Evolutionary conservation across 2,888 invertebrate species (phyloP).

Genomic region (Sarcophaga subvicina): DNA sequence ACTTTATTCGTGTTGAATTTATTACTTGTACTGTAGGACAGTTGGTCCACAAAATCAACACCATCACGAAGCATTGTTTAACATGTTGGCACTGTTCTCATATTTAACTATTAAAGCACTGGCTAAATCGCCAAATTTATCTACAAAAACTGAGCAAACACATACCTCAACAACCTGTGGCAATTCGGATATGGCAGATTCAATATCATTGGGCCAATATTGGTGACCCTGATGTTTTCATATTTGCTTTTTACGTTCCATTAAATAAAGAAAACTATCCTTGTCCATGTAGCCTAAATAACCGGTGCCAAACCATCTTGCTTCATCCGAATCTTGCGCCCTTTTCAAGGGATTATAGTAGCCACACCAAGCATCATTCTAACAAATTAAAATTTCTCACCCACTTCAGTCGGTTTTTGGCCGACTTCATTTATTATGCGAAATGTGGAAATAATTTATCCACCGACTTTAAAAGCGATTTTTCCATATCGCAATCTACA

Average conservation of each 20-base stretch:
- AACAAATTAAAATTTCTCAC: constrained; percentile 74
- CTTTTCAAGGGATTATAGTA: constrained; percentile 75
- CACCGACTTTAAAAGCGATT: constrained; percentile 67
- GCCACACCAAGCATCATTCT: constrained; percentile 73
- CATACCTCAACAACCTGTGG: constrained; percentile 55
- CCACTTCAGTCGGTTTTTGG: constrained; percentile 70
- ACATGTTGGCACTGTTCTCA: constrained; percentile 73
- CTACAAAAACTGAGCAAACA: constrained; percentile 58
- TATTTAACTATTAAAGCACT: constrained; percentile 76
- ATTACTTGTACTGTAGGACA: constrained; percentile 48
- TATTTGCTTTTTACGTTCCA: constrained; percentile 77
- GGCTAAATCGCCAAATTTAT: constrained; percentile 74
- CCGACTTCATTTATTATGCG: constrained; percentile 75
- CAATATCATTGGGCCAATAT: constrained; percentile 61
- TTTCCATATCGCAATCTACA: constrained; percentile 47
- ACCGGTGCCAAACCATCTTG: constrained; percentile 77
- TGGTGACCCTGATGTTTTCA: constrained; percentile 73
- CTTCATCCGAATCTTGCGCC: constrained; percentile 68
- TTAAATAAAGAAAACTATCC: constrained; percentile 73
- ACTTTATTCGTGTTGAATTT: background rate
- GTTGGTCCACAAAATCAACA: constrained; percentile 40
- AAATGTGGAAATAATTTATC: constrained; percentile 71
- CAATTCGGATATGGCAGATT: constrained; percentile 38
- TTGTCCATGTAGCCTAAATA: constrained; percentile 78
- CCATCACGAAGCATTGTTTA: constrained; percentile 24